Evolutionary conservation across 2,888 invertebrate species (phyloP), one percentile per base, ranked within the genome.

Genomic region (Orchesellides sinensis): DNA sequence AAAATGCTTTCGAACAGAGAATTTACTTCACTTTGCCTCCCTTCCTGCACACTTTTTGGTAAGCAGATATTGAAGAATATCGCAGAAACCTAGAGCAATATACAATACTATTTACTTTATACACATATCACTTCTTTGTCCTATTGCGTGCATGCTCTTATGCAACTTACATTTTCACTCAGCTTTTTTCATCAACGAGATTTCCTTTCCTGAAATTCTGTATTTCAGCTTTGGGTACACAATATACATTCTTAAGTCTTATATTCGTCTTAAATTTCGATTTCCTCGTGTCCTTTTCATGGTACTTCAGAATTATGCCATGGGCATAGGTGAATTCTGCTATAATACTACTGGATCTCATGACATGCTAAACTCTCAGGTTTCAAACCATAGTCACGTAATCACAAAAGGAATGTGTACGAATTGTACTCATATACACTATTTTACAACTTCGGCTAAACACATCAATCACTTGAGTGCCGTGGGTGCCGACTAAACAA

Each of bases 391-490:
- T 74, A 63, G 74, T 74, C 74, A 74, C 74, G 74, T 74, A 74
- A 74, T 27, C n/a, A 63, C 35, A n/a, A n/a, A n/a, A n/a, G 35
- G 12, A 45, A 68, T n/a, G n/a, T 56, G 75, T 65, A 45, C 45
- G 25, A 70, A 63, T 63, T 61, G 61, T 59, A 47, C 32, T 23
- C 32, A 35, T 65, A 32, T 27, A n/a, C n/a, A n/a, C n/a, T n/a
- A 61, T 47, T 78, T 69, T 63, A 32, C 61, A 70, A 61, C 54
- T 65, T 72, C n/a, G 79, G 65, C 72, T 79, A 79, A 79, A 72
- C 79, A 79, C 79, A 79, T 79, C 79, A 79, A 79, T 79, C 79
- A 79, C 79, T 70, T 19, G 68, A 68, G 78, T 69, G 78, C 78
- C 78, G 40, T 56, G 79, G 79, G 79, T 79, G 79, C 79, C 79